Evolutionary conservation across 1,140 invertebrate species (phyloP), one percentile per base, ranked within the genome.

Genomic region (Cepaea nemoralis): DNA sequence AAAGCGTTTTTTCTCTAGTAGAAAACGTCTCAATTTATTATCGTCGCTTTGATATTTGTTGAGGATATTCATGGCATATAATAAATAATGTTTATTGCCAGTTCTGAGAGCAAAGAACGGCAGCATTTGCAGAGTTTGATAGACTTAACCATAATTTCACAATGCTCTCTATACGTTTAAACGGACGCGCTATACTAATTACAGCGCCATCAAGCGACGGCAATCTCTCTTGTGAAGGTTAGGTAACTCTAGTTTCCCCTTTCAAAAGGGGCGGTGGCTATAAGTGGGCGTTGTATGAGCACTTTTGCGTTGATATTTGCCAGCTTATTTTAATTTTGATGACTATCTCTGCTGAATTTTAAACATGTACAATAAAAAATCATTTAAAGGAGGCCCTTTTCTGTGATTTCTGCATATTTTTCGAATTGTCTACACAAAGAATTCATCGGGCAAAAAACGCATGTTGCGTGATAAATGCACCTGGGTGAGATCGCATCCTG

Each of bases 191-290:
- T 77, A 40, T 31, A 63, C 75, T 24, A 63, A 77, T 77, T 63
- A 77, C 75, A 77, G 75, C 75, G 75, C 75, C 75, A 63, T 77
- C 75, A 33, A 59, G 75, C 75, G 75, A 63, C 75, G 39, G 50
- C 10, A 66, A 55, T 77, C 55, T 59, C 31, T 50, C 3, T n/a
- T 35, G 75, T 35, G 42, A 77, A 77, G 48, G 75, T 77, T 77
- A 77, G 75, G 42, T 77, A 77, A 77, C 75, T 77, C 75, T 77
- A 77, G 42, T 77, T 39, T 77, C 55, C 37, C 33, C 66, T 16
- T 22, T 63, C 12, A 16, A 77, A 45, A 63, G 27, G 75, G 75
- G 75, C 75, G 75, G 71, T 27, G 71, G 71, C 71, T 48, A 74
- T 45, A 74, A 50, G 10, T 35, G 3, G 35, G 37, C 40, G 37